A percentile compares a stretch with the other conserved stretches of the same genome.
Evolutionary conservation across 2,797 vertebrate species (phyloP).

Genomic region (Onychomys torridus): DNA sequence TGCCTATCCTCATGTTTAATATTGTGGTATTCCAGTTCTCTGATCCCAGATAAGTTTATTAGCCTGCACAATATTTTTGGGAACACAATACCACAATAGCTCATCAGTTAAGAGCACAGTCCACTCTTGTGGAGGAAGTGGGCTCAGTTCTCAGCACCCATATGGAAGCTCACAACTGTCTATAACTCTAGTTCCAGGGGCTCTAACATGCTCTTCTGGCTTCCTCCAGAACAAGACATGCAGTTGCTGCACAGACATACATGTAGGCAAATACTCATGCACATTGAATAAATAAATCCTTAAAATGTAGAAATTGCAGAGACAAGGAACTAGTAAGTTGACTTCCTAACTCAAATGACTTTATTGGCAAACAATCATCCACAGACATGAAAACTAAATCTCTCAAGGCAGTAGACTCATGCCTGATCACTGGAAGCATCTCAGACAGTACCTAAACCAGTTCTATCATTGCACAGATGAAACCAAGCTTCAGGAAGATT

Average conservation of each 20-base stretch:
- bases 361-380: conserved; percentile 19
- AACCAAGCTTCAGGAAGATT: background rate
- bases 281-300: background rate
- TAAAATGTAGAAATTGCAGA: background rate
- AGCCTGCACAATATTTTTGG: no score
- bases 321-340: background rate
- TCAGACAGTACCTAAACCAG: background rate
- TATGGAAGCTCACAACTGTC: no score
- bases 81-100: no score
- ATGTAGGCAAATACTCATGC: background rate
- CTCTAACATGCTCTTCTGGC: background rate
- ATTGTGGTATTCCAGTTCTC: no score
- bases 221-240: background rate
- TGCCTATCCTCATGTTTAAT: no score
- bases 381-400: background rate
- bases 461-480: background rate
- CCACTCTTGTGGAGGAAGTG: background rate
- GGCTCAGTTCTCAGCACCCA: background rate
- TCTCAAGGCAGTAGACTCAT: background rate
- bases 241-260: background rate
- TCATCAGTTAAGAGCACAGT: background rate
- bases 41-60: no score
- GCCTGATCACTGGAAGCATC: background rate
- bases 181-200: background rate
- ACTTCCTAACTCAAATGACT: background rate